These are phyloP conservation scores for Teinopalpus imperialis DNA, from an alignment of 2,888 invertebrate genomes.

Conservation along the genomic window DNA sequence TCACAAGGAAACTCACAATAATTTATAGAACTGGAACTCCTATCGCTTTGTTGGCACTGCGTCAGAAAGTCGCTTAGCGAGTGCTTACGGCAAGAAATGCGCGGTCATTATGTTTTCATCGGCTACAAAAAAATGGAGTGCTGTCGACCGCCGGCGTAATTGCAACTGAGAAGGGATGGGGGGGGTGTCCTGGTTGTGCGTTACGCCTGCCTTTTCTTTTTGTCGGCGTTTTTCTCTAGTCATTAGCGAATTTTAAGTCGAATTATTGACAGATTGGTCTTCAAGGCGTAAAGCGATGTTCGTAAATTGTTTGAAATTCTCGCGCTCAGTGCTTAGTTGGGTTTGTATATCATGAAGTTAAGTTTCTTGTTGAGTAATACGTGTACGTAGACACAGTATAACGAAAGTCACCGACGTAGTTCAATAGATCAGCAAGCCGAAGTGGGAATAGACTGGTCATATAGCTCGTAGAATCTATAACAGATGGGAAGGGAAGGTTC, in stretches of 20 bases:
- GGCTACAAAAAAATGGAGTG: constrained; percentile 25
- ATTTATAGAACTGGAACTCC: not conserved
- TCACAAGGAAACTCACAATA: not conserved
- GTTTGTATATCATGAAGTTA: too few relatives aligned
- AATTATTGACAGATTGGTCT: constrained; percentile 21
- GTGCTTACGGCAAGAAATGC: constrained; percentile 23
- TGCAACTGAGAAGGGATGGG: constrained; percentile 3
- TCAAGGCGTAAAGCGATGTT: not conserved
- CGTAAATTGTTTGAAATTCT: constrained; percentile 4
- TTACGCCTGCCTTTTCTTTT: constrained; percentile 12
- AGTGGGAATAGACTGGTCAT: too few relatives aligned
- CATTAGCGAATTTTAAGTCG: constrained; percentile 21
- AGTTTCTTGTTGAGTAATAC: too few relatives aligned
- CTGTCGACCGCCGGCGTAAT: constrained; percentile 26
- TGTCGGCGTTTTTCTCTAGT: constrained; percentile 17
- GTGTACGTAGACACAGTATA: too few relatives aligned
- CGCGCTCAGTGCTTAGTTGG: not conserved
- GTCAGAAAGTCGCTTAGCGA: constrained; percentile 25
- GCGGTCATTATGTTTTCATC: constrained; percentile 26
- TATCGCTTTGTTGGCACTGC: constrained; percentile 18
- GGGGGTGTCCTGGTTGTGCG: constrained; percentile 10
- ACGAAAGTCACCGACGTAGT: too few relatives aligned
- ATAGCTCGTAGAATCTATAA: too few relatives aligned
- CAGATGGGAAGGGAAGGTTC: too few relatives aligned
- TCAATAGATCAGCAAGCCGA: too few relatives aligned